Evolutionary conservation across 2,113 vertebrate genomes (phyloP).

Genomic region (Morone chrysops): DNA sequence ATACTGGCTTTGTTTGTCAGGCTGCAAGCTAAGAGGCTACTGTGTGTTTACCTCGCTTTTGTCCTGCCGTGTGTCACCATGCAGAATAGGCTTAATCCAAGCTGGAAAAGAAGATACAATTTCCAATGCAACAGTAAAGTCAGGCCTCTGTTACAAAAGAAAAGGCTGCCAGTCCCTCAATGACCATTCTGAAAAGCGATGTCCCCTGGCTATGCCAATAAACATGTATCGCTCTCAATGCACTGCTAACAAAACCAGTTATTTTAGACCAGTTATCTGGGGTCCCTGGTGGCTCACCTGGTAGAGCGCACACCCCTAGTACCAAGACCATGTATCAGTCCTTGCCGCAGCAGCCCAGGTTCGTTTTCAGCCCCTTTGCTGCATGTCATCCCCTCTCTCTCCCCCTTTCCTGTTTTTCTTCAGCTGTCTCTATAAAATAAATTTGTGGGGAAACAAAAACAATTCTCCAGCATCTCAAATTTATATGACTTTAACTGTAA

Average conservation of each 20-base stretch:
- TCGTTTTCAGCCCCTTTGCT: no score
- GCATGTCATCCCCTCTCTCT: no score
- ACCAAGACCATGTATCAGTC: no score
- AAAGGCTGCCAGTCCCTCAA: not conserved
- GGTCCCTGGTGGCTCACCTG: no score
- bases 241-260: not conserved
- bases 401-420: no score
- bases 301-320: no score
- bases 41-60: constrained; percentile 57
- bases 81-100: not conserved
- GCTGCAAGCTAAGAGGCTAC: constrained; percentile 54
- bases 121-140: constrained; percentile 1
- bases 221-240: not conserved
- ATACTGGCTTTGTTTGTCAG: constrained; percentile 72
- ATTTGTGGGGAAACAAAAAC: no score
- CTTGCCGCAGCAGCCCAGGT: no score
- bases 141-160: not conserved
- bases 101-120: constrained; percentile 1
- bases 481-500: no score
- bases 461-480: no score
- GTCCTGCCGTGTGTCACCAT: constrained; percentile 49
- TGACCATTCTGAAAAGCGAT: not conserved
- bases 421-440: no score
- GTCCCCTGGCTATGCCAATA: not conserved
- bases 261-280: not conserved